A percentile compares a stretch with the other conserved stretches of the same genome.
These are phyloP conservation scores for Leptogaster cylindrica DNA, from an alignment of 2,888 invertebrate species.

Conservation along the genomic window DNA sequence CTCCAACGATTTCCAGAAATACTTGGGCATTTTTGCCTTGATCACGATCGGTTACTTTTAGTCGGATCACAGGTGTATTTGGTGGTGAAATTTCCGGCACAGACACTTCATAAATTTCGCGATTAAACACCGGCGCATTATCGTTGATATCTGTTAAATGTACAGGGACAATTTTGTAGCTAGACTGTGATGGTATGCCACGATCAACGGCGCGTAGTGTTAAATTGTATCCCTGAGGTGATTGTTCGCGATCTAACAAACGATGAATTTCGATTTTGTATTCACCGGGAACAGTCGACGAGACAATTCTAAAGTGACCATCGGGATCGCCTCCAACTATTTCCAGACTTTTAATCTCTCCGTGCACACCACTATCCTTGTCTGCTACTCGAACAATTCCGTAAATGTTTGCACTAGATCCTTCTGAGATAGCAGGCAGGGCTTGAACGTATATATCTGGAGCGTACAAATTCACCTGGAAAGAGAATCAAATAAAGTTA, in stretches of 20 bases:
- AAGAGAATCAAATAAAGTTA: conserved; percentile 23
- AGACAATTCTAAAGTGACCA: conserved; percentile 82
- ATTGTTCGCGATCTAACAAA: conserved; percentile 77
- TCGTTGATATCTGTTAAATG: conserved; percentile 82
- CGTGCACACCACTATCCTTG: conserved; percentile 82
- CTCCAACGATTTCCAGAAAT: conserved; percentile 86
- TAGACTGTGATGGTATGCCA: conserved; percentile 78
- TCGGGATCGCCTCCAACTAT: conserved; percentile 91
- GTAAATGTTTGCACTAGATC: conserved; percentile 83
- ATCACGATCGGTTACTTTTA: conserved; percentile 87
- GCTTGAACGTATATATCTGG: conserved; percentile 84
- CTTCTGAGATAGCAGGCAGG: conserved; percentile 80
- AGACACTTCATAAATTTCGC: conserved; percentile 84
- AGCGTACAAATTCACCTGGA: conserved; percentile 79
- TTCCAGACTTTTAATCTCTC: conserved; percentile 79
- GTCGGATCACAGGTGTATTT: conserved; percentile 84
- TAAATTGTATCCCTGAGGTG: conserved; percentile 84
- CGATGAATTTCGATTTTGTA: conserved; percentile 81
- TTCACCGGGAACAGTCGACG: conserved; percentile 70
- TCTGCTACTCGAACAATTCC: conserved; percentile 88
- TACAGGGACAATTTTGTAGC: conserved; percentile 82
- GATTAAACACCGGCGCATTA: conserved; percentile 85
- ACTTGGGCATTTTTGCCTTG: conserved; percentile 78
- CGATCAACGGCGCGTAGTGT: conserved; percentile 84
- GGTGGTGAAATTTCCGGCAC: conserved; percentile 88